These are phyloP conservation scores for Alectura lathami DNA, from an alignment of 2,113 vertebrate genomes.

Conservation along the genomic window DNA sequence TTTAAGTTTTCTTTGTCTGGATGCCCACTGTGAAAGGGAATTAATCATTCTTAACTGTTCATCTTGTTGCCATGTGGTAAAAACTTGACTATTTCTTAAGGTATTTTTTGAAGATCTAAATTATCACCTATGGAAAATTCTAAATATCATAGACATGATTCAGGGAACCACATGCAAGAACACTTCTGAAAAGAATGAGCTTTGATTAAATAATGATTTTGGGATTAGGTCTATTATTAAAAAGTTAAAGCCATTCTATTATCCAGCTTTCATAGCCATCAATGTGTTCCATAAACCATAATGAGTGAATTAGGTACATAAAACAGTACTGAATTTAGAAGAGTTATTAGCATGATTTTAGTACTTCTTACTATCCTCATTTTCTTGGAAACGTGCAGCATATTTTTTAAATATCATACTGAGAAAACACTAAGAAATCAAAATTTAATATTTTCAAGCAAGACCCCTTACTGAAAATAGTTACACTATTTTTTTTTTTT, in stretches of 20 bases:
- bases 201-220: not conserved
- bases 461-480: not conserved
- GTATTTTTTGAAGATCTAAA: not conserved
- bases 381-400: not conserved
- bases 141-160: not conserved
- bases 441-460: not conserved
- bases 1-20: not conserved
- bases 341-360: not conserved
- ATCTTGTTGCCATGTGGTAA: not conserved
- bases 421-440: not conserved
- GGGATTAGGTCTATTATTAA: not conserved
- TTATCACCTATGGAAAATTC: not conserved
- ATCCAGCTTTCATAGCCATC: not conserved
- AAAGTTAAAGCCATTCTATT: not conserved
- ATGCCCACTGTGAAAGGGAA: not conserved
- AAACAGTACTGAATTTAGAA: not conserved
- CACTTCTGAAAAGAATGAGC: not conserved
- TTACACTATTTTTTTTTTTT: not conserved
- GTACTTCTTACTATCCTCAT: not conserved
- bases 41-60: not conserved
- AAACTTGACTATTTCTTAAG: not conserved
- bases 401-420: not conserved
- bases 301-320: not conserved
- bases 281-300: not conserved
- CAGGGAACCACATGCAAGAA: not conserved